Base-by-base conservation (phyloP, 2,113 vertebrate species). In the Micronycteris hirsuta region DNA sequence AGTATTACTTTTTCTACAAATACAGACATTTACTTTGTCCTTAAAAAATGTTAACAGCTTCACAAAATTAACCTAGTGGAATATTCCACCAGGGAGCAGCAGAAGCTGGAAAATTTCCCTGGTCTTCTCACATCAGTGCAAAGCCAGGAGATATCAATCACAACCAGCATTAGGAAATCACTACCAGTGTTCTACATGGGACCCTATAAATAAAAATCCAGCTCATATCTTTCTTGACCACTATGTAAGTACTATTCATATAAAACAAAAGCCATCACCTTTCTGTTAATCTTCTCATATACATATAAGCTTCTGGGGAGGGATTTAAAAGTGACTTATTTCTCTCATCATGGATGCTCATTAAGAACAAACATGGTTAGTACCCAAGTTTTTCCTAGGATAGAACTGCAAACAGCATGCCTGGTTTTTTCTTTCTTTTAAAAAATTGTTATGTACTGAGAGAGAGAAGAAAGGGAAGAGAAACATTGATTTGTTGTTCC, bases 81-180 rank as follows among this genome's bases (percentile, higher is more conserved):
- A 96, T 97, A 96, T 97, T 96, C 97, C 93, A 97, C 54, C 47
- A 95, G 77, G 56, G 76, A 96, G 61, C 3, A 96, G 76, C 19
- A 88, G 28, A 96, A 93, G 33, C 81, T 93, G 93, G 86, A 97
- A 97, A 96, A 73, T 93, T 96, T 97, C 68, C 86, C 47, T 81
- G 86, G 52, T 76, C 45, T 90, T 94, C 58, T 85, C 43, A 87
- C 5, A 92, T 80, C 36, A 92, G n/a, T 43, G 33, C 19, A 70
- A 92, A 82, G 82, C n/a, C 49, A 78, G 52, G 67, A 95, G 65
- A 47, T 36, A 85, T 4, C 78, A 78, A 86, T 83, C 71, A 58
- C 24, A 89, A 84, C 14, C 56, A 94, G 56, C 12, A 45, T 86
- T 38, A 85, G 67, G 73, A 38, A 88, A 36, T 92, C 15, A 80